Evolutionary conservation across 2,113 vertebrate genomes (phyloP), one percentile per base, ranked within the genome.

Genomic region (Nibea coibor): DNA sequence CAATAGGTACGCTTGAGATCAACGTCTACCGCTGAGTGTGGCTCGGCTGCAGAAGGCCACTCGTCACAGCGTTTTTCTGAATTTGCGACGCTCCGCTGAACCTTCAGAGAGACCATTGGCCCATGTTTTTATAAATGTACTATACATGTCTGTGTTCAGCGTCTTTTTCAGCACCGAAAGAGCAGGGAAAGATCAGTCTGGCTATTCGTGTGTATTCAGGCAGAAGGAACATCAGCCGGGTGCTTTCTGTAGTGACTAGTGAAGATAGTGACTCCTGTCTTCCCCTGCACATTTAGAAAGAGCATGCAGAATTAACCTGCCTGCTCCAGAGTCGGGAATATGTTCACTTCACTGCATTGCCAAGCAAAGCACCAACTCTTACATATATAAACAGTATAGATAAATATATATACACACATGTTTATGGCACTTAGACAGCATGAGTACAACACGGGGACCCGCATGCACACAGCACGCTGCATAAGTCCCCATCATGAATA

Each of bases 191-290:
- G 90, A 93, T 90, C 86, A 85, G 83, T 78, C 82, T 71, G 82
- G 80, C 82, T 86, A 76, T 84, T 93, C 85, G 76, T 89, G 92
- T 91, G 92, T 67, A 89, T 86, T 92, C 87, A 92, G 76, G 89
- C 89, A 87, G 89, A 93, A 92, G 85, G 76, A 92, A 91, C 81
- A 81, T 84, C 87, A 87, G 84, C 84, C 81, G 51, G 80, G 61
- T 73, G 75, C 82, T 57, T 87, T 89, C 77, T 91, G 81, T 71
- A 83, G 80, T 3, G 75, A 85, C 79, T 81, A 54, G 31, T 31
- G 31, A 31, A 31, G 31, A 35, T 7, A 82, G 82, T 50, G 72
- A 81, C 90, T 87, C 86, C 75, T 79, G 56, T 85, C 82, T 73
- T 69, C 58, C 45, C 65, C 70, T 67, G 54, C 47, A 47, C 80